phyloP scores from a whole-genome alignment of 2,113 vertebrate species.

The Gymnobelideus leadbeateri region DNA sequence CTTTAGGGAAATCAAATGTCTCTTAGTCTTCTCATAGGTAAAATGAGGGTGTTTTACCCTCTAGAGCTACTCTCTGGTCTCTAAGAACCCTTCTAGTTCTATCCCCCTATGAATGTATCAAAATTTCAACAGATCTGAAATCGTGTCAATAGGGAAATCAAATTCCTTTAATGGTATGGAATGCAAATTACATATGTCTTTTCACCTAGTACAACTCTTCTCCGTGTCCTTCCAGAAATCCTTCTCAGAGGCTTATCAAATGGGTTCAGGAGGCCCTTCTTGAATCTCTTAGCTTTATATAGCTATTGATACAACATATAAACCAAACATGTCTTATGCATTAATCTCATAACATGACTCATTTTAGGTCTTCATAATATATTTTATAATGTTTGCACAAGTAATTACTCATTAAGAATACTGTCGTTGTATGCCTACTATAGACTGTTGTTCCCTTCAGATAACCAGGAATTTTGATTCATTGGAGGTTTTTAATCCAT shows the following conservation, averaged over 20 bases:
- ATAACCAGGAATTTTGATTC: too few species aligned
- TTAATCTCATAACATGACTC: not conserved
- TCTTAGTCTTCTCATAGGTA: not conserved
- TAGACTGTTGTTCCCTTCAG: too few species aligned
- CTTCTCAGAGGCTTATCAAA: not conserved
- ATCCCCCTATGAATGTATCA: not conserved
- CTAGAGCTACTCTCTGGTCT: not conserved
- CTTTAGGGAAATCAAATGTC: not conserved
- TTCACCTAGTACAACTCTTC: not conserved
- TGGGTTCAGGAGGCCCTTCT: not conserved
- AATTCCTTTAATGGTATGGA: not conserved
- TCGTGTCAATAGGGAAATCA: not conserved
- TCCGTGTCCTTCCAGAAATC: not conserved
- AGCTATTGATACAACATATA: not conserved
- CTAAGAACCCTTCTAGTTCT: not conserved
- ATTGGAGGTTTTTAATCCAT: too few species aligned
- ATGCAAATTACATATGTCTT: not conserved
- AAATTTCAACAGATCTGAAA: not conserved
- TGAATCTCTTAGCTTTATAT: not conserved
- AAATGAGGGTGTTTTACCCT: not conserved
- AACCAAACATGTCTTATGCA: not conserved
- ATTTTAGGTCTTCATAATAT: not conserved
- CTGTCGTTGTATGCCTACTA: not conserved
- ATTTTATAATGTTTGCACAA: not conserved
- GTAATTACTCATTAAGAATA: not conserved